Conservation (phyloP, 2,797 vertebrate genomes). For the Propithecus perrieri region DNA sequence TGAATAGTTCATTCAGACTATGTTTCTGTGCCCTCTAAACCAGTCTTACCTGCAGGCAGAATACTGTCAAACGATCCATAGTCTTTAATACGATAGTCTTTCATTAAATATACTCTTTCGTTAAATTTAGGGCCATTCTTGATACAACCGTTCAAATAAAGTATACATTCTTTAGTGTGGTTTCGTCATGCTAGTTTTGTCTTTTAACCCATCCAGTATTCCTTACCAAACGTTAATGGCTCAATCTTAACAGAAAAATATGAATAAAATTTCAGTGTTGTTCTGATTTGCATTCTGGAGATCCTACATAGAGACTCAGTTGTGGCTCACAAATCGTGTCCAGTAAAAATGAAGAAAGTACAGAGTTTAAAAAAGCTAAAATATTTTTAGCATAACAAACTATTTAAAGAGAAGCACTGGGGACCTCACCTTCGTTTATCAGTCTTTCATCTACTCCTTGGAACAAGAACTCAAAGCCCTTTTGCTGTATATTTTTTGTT, state of each 20-base stretch:
- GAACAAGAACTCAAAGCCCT: slow-evolving; percentile 67
- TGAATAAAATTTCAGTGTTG: neutral
- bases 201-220: neutral
- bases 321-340: neutral
- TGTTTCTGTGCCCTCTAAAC: slow-evolving; percentile 42
- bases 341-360: slow-evolving; percentile 37
- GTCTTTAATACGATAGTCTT: neutral
- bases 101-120: slow-evolving; percentile 37
- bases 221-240: neutral
- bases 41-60: slow-evolving; percentile 6
- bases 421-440: slow-evolving; percentile 84
- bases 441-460: slow-evolving; percentile 81
- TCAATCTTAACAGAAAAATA: neutral
- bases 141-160: slow-evolving; percentile 29
- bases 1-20: slow-evolving; percentile 19
- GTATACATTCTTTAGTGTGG: neutral
- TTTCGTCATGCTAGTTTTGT: slow-evolving; percentile 10
- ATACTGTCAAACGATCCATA: slow-evolving; percentile 36
- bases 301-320: neutral
- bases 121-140: slow-evolving; percentile 25
- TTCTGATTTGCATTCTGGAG: slow-evolving; percentile 8
- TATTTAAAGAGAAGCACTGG: slow-evolving; percentile 84
- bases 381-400: slow-evolving; percentile 88
- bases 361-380: slow-evolving; percentile 67
- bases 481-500: neutral